Evolutionary conservation across 2,888 invertebrate species (phyloP).

Genomic region (Penaeus monodon): DNA sequence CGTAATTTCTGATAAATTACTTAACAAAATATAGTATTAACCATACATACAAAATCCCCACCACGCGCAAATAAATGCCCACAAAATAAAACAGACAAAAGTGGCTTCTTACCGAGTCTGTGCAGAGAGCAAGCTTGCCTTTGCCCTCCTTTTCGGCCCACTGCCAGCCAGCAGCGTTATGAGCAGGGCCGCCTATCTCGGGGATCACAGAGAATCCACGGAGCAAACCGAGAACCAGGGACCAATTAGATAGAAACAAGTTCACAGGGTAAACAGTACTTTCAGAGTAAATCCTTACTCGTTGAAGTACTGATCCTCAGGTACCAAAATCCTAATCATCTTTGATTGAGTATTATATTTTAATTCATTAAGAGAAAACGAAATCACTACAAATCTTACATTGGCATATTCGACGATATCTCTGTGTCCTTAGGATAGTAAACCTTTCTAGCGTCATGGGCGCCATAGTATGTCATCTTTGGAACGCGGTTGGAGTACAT

Average conservation of each 20-base stretch:
- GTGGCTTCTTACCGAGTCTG: constrained; percentile 74
- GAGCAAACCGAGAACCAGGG: constrained; percentile 70
- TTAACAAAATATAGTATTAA: neutral
- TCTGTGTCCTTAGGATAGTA: constrained; percentile 79
- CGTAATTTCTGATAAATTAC: neutral
- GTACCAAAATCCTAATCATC: no score
- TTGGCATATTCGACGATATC: constrained; percentile 82
- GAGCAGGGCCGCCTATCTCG: constrained; percentile 93
- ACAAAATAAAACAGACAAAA: no score
- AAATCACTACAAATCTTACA: neutral
- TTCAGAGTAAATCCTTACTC: no score
- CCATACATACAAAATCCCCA: neutral
- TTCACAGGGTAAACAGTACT: no score
- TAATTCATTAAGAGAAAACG: no score
- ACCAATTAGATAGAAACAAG: neutral
- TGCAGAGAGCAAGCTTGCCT: constrained; percentile 84
- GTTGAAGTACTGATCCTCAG: no score
- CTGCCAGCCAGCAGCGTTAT: constrained; percentile 81
- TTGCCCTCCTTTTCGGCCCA: constrained; percentile 85
- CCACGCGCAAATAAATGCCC: no score
- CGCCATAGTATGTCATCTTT: no score
- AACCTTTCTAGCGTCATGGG: constrained; percentile 71
- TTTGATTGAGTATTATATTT: no score
- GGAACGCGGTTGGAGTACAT: constrained; percentile 70
- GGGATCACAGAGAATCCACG: constrained; percentile 89